Conservation (phyloP, 2,797 vertebrate species). For the Neosalanx taihuensis region DNA sequence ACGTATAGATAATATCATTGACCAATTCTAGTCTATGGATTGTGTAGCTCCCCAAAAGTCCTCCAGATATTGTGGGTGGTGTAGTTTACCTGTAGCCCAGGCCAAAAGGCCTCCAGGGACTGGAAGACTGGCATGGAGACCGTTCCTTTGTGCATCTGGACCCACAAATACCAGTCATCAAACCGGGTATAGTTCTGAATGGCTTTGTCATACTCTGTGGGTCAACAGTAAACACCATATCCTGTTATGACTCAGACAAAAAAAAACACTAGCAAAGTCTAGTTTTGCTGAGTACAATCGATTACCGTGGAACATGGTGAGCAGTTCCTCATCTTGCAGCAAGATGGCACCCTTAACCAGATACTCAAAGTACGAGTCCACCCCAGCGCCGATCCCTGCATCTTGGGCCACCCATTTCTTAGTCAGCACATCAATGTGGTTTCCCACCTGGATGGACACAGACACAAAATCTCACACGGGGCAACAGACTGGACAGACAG, state of each 20-base stretch:
- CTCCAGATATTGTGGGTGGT: not conserved
- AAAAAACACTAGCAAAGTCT: not conserved
- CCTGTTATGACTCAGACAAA: not conserved
- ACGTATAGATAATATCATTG: too few relatives aligned
- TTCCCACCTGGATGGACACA: constrained; percentile 82
- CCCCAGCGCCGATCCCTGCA: constrained; percentile 91
- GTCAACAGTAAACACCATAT: not conserved
- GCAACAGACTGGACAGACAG: not conserved
- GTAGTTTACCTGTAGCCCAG: constrained; percentile 87
- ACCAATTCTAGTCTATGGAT: too few relatives aligned
- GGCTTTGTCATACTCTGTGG: constrained; percentile 86
- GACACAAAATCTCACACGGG: not conserved
- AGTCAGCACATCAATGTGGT: constrained; percentile 92
- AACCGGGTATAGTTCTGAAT: constrained; percentile 96
- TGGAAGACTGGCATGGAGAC: constrained; percentile 98
- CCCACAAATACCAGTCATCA: constrained; percentile 99
- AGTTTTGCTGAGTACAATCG: not conserved
- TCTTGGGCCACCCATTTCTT: constrained; percentile 98
- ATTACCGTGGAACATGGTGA: constrained; percentile 89
- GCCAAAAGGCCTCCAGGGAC: constrained; percentile 96
- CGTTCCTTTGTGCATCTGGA: constrained; percentile 97
- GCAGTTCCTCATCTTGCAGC: constrained; percentile 89
- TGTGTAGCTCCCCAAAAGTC: not conserved
- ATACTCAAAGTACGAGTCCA: constrained; percentile 97
- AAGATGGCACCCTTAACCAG: constrained; percentile 94